Conservation (phyloP, 2,797 vertebrate genomes). For the Acipenser ruthenus region DNA sequence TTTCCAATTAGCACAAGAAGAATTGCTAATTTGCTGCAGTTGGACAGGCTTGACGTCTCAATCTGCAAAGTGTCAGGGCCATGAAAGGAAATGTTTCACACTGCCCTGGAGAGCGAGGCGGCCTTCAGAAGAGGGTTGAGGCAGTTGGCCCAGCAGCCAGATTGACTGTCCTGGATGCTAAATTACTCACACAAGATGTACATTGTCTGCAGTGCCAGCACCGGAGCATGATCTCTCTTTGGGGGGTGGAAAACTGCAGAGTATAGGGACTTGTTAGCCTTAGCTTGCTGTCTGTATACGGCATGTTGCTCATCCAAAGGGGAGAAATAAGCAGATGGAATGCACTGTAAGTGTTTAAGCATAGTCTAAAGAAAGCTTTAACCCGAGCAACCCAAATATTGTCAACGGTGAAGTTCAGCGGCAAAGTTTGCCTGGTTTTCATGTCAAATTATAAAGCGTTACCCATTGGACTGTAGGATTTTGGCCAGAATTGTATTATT, state of each 20-base stretch:
- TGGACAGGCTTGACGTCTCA: slow-evolving; percentile 85
- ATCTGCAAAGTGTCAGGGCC: slow-evolving; percentile 84
- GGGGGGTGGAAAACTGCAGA: slow-evolving; percentile 52
- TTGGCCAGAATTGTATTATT: neutral
- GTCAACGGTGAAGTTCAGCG: neutral
- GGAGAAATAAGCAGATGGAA: slow-evolving; percentile 3
- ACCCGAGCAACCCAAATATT: neutral
- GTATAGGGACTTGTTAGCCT: slow-evolving; percentile 62
- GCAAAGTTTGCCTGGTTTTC: neutral
- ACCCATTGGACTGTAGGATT: too few relatives aligned
- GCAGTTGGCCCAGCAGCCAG: slow-evolving; percentile 69
- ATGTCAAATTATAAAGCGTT: too few relatives aligned
- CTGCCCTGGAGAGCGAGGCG: slow-evolving; percentile 57
- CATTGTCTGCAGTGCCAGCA: slow-evolving; percentile 71
- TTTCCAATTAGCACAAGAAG: slow-evolving; percentile 92
- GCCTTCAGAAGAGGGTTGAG: slow-evolving; percentile 70
- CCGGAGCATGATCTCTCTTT: slow-evolving; percentile 50
- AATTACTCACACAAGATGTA: slow-evolving; percentile 71
- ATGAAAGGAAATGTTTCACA: slow-evolving; percentile 80
- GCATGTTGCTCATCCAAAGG: slow-evolving; percentile 34
- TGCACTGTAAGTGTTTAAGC: neutral
- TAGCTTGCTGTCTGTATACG: slow-evolving; percentile 48
- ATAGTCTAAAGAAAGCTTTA: slow-evolving; percentile 1
- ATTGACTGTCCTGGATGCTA: slow-evolving; percentile 66
- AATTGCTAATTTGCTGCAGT: slow-evolving; percentile 87